These are phyloP conservation scores for Lasioglossum baleicum DNA, from an alignment of 1,140 invertebrate genomes.

Conservation along the genomic window DNA sequence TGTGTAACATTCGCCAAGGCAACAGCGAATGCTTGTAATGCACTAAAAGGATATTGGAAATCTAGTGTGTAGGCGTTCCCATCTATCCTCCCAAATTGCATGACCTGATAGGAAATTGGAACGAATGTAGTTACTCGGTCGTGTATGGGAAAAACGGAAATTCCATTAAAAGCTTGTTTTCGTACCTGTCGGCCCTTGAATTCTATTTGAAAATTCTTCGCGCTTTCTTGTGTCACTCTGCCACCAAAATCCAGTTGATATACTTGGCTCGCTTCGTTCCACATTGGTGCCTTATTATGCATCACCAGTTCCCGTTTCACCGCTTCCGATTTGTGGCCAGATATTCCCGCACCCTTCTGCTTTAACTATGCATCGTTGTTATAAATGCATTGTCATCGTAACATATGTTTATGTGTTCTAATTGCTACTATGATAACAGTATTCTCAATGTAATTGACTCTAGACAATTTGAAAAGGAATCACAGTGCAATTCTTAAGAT, in stretches of 20 bases:
- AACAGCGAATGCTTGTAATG: constrained; percentile 98
- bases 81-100: constrained; percentile 99
- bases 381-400: not conserved
- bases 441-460: not conserved
- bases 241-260: constrained; percentile 99
- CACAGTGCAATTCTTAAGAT: too few species aligned
- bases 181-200: constrained; percentile 97
- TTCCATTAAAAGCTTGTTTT: not conserved
- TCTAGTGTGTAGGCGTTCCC: constrained; percentile 99
- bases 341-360: constrained; percentile 80
- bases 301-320: constrained; percentile 92
- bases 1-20: constrained; percentile 99
- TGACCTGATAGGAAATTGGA: constrained; percentile 85
- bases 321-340: constrained; percentile 78
- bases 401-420: too few species aligned
- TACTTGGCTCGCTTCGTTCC: constrained; percentile 99
- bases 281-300: constrained; percentile 99
- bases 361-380: constrained; percentile 80
- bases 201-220: constrained; percentile 99
- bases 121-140: not conserved
- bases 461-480: not conserved
- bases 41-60: constrained; percentile 99
- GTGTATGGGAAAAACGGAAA: not conserved
- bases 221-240: constrained; percentile 98
- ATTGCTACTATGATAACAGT: too few species aligned